Percentiles rank a stretch among this genome's conserved stretches.
Conservation (phyloP, 2,113 vertebrate species). For the Galeopterus variegatus region DNA sequence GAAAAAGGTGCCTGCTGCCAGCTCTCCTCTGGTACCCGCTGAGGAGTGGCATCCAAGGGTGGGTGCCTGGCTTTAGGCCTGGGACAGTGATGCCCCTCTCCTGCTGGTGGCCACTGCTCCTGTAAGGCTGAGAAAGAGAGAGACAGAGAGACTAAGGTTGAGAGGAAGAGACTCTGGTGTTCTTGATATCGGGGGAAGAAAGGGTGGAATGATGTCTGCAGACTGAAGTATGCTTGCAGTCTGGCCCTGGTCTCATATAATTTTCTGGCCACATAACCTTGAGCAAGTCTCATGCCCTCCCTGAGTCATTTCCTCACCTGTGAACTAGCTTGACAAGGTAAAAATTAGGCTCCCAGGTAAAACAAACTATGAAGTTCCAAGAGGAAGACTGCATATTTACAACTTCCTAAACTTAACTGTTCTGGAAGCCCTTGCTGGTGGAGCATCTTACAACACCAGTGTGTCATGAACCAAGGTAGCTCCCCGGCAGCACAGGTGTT, state of each 20-base stretch:
- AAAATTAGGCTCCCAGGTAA: slow-evolving; percentile 11
- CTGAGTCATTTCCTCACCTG: not conserved
- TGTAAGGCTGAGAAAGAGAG: slow-evolving; percentile 80
- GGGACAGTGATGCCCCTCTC: slow-evolving; percentile 84
- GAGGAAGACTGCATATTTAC: not conserved
- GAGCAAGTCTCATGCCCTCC: not conserved
- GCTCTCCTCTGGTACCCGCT: slow-evolving; percentile 87
- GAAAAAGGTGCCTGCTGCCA: slow-evolving; percentile 83
- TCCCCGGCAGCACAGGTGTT: not conserved
- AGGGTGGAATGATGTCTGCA: not conserved
- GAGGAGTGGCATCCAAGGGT: slow-evolving; percentile 84
- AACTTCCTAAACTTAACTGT: not conserved
- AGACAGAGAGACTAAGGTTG: slow-evolving; percentile 47
- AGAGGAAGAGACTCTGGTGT: slow-evolving; percentile 35
- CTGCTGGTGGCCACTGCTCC: slow-evolving; percentile 79
- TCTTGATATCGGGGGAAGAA: not conserved
- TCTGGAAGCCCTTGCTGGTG: not conserved
- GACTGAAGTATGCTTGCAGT: not conserved
- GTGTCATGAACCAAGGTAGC: not conserved
- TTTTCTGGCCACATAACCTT: not conserved
- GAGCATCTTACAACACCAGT: not conserved
- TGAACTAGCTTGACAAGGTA: slow-evolving; percentile 6
- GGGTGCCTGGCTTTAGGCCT: slow-evolving; percentile 85
- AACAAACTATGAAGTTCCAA: slow-evolving; percentile 10
- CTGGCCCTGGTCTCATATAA: not conserved